Base-by-base conservation (phyloP, 2,888 invertebrate genomes). In the Prosopocoilus inquinatus region DNA sequence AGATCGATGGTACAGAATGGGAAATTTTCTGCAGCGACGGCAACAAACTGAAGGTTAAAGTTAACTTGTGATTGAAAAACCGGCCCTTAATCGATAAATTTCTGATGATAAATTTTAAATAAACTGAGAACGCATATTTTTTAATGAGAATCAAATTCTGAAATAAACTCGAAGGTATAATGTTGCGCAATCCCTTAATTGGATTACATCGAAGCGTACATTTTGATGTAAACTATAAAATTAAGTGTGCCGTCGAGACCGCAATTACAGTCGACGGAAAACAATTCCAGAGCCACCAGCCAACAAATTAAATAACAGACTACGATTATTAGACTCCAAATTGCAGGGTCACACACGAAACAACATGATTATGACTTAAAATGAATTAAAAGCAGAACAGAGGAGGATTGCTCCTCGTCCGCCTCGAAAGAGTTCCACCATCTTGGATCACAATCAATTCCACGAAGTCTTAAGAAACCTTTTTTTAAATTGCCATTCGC, bases 1-100 rank as follows among this genome's bases (percentile, higher is more conserved):
- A 99, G 99, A 80, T 99, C 97, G 76, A 99, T 99, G 78, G 99
- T 99, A 82, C 99, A 99, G 84, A 99, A 99, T 1, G 99, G 98
- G 75, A 98, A 99, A 77, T 99, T 99, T 77, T 98, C 99, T 49
- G 99, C 99, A 52, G 96, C 90, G 4, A 95, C 98, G 71, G 92
- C 90, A 75, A n/a, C n/a, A n/a, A n/a, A n/a, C n/a, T n/a, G n/a
- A n/a, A n/a, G n/a, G n/a, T n/a, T n/a, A n/a, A n/a, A n/a, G n/a
- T n/a, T n/a, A n/a, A n/a, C n/a, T n/a, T n/a, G n/a, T n/a, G n/a
- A n/a, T n/a, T n/a, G n/a, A n/a, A n/a, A n/a, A n/a, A n/a, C n/a
- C n/a, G n/a, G n/a, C n/a, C n/a, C n/a, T n/a, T n/a, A n/a, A n/a
- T n/a, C n/a, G n/a, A n/a, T n/a, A n/a, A n/a, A n/a, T n/a, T n/a